Percentiles rank a stretch among this genome's conserved stretches.
Evolutionary conservation across 2,888 invertebrate genomes (phyloP).

Genomic region (Ochropleura leucogaster): DNA sequence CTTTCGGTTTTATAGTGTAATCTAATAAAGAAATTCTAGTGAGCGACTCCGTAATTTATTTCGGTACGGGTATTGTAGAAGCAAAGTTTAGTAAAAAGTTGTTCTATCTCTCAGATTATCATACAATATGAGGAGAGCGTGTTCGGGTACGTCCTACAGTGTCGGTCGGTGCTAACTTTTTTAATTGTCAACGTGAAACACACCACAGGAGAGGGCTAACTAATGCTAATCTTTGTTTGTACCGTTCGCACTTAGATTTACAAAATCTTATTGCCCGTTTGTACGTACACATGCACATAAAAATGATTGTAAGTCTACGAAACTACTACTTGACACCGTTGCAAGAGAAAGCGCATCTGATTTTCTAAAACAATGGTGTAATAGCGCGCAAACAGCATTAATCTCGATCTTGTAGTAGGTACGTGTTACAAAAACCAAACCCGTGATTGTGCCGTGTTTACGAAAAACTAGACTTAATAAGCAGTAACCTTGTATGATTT

Average conservation of each 20-base stretch:
- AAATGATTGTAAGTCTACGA: constrained; percentile 48
- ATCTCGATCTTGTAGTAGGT: constrained; percentile 42
- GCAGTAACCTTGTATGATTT: constrained; percentile 6
- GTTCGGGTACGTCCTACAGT: constrained; percentile 49
- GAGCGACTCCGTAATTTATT: constrained; percentile 56
- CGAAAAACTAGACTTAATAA: constrained; percentile 17
- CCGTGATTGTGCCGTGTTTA: constrained; percentile 37
- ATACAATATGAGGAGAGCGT: constrained; percentile 67
- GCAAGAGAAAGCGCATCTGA: constrained; percentile 70
- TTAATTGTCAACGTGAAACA: constrained; percentile 61
- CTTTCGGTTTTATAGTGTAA: constrained; percentile 54
- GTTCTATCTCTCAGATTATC: constrained; percentile 68
- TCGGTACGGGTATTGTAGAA: constrained; percentile 52
- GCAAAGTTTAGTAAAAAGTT: constrained; percentile 68
- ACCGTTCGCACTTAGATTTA: constrained; percentile 28
- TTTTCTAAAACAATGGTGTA: constrained; percentile 71
- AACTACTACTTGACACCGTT: constrained; percentile 63
- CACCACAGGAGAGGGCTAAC: constrained; percentile 29
- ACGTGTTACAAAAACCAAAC: constrained; percentile 17
- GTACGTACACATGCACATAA: constrained; percentile 23
- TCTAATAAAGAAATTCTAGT: constrained; percentile 61
- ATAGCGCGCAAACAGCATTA: constrained; percentile 45
- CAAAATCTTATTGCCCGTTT: constrained; percentile 26
- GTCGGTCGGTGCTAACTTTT: constrained; percentile 59
- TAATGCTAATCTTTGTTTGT: constrained; percentile 55